Evolutionary conservation across 2,888 invertebrate genomes (phyloP), one percentile per base, ranked within the genome.

Genomic region (Caenorhabditis sp.): DNA sequence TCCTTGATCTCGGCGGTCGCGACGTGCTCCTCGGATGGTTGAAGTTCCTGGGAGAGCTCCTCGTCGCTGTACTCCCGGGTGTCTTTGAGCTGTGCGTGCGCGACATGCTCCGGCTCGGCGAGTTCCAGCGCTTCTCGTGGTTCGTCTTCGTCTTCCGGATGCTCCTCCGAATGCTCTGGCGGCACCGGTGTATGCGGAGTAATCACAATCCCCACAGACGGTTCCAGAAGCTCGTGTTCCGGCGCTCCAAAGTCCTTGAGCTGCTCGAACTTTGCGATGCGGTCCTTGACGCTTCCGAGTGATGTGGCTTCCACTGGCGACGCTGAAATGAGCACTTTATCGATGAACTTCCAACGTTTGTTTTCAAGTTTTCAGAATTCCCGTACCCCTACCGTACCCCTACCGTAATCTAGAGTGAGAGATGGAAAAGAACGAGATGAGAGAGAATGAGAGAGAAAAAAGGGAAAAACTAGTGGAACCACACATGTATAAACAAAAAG

Each of bases 261-360:
- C 37, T 59, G 61, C 56, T 84, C 84, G 70, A 83, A 84, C 27
- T 55, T 72, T 6, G 84, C 84, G 35, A 84, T 84, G 50, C 80
- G 68, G 39, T 84, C 84, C 20, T 77, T 73, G 20, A 84, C 83
- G 3, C 81, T 82, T 46, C 81, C 79, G 13, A 80, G 30, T 8
- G 80, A 79, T 66, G n/a, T n/a, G n/a, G n/a, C n/a, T n/a, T 81
- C 80, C 27, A 72, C 74, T 20, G 82, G 82, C 30, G 82, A 82
- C n/a, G 77, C 82, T 82, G 81, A 32, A 82, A 74, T 7, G 46
- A 22, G 7, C 35, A 2, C 11, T 17, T 17, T 46, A 22, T 46
- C n/a, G 41, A 41, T 6, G n/a, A n/a, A n/a, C n/a, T 6, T 6
- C 5, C n/a, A 41, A 41, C 7, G 6, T 6, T n/a, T n/a, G n/a